phyloP scores from a whole-genome alignment of 2,113 vertebrate genomes.

The Holacanthus passer region DNA sequence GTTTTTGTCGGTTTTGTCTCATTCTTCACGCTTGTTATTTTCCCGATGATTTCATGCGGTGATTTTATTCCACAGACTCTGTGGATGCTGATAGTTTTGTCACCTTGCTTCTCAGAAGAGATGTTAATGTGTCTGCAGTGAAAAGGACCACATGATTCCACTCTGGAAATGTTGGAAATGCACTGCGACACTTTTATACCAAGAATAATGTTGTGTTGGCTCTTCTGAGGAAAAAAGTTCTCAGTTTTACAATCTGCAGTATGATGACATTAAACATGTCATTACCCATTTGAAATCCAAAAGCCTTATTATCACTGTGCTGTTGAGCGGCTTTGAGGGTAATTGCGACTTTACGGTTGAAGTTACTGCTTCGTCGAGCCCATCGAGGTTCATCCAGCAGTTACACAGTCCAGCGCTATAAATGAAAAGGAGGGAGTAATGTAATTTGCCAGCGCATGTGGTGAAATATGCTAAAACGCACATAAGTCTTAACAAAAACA shows the following conservation, averaged over 20 bases:
- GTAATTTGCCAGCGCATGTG: conserved; percentile 27
- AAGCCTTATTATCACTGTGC: conserved; percentile 24
- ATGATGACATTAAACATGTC: conserved; percentile 45
- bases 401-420: background rate
- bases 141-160: conserved; percentile 33
- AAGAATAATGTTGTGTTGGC: conserved; percentile 47
- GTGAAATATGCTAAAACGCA: conserved; percentile 18
- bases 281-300: conserved; percentile 25
- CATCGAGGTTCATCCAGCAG: conserved; percentile 24
- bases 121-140: conserved; percentile 17
- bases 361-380: conserved; percentile 10
- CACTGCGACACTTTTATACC: conserved; percentile 31
- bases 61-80: conserved; percentile 4
- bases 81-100: conserved; percentile 11
- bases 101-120: conserved; percentile 18
- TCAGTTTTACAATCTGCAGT: conserved; percentile 32
- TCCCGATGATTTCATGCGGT: background rate
- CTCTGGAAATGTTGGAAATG: conserved; percentile 43
- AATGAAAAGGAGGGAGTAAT: conserved; percentile 21
- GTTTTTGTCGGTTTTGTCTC: background rate
- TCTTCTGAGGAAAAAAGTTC: conserved; percentile 16
- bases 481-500: conserved; percentile 12
- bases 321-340: conserved; percentile 25
- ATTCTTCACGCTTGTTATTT: background rate
- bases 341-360: conserved; percentile 30